Evolutionary conservation across 2,113 vertebrate species (phyloP).

Genomic region (Athene cunicularia): DNA sequence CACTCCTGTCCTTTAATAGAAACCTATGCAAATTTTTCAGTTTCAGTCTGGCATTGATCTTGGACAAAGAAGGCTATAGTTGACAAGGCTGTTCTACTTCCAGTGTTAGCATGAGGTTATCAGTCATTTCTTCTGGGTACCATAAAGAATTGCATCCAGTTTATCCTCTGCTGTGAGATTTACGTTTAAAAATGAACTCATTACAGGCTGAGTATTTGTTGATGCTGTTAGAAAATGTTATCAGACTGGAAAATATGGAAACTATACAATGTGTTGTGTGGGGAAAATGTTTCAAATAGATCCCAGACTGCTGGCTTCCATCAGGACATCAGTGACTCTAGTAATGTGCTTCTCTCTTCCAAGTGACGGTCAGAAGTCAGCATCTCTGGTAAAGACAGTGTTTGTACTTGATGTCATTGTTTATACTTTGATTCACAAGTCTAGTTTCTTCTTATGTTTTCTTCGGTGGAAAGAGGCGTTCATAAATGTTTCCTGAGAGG

Average conservation of each 20-base stretch:
- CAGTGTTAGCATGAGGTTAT: not conserved
- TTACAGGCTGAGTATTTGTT: not conserved
- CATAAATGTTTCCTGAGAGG: constrained; percentile 22
- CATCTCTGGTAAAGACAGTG: not conserved
- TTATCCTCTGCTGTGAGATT: not conserved
- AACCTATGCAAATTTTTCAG: not conserved
- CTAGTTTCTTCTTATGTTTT: not conserved
- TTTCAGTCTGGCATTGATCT: not conserved
- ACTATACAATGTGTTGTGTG: not conserved
- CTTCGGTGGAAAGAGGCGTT: not conserved
- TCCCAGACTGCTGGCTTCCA: not conserved
- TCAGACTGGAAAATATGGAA: not conserved
- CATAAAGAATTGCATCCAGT: not conserved
- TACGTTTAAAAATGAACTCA: not conserved
- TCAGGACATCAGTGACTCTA: not conserved
- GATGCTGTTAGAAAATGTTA: not conserved
- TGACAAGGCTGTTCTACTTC: not conserved
- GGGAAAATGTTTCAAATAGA: not conserved
- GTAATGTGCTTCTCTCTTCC: not conserved
- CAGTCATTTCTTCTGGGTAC: not conserved
- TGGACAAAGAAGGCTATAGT: not conserved
- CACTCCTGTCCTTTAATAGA: not conserved
- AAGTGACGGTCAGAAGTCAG: not conserved
- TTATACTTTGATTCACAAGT: not conserved
- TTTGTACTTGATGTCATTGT: constrained; percentile 2